Evolutionary conservation across 1,140 invertebrate species (phyloP), one percentile per base, ranked within the genome.

Genomic region (Rhizoglyphus robini): DNA sequence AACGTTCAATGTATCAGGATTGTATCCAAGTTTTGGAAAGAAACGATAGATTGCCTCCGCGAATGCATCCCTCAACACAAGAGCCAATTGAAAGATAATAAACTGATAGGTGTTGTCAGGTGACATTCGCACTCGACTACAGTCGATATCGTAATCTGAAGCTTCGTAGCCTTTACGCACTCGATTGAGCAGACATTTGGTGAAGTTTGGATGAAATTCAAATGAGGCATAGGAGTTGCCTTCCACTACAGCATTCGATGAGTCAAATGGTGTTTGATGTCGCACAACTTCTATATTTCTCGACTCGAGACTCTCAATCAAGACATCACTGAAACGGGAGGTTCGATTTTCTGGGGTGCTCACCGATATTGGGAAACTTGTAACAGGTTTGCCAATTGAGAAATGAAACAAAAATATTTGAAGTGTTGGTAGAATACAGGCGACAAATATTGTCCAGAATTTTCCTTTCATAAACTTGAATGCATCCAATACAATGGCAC

Each of bases 1-100:
- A n/a, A 69, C 41, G 31, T 69, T 51, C 18, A 66, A 15, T 15
- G 36, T 30, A 13, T 64, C 25, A 3, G 65, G 65, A 66, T 66
- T 67, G 27, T 60, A 48, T 2, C 61, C 64, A 20, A 68, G 51
- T 32, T 54, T 54, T 11, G 51, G 51, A 54, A 54, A 54, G 51
- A 27, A 54, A 11, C 20, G 51, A 32, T 54, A 54, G 51, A 54
- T 54, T 25, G 51, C 51, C 20, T 54, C 51, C 8, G 8, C 8
- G 20, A 54, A 54, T 25, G 51, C 8, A 32, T 54, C 51, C 8
- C 51, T 8, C 20, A 54, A 32, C 15, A 11, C 51, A 54, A 54
- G 51, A 11, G 51, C 51, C 8, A 54, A 8, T 32, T 54, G 51
- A 54, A 54, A 54, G 51, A 54, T 54, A 20, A 8, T 54, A 32